Conservation (phyloP, 2,797 vertebrate species). For the Aeoliscus strigatus region DNA sequence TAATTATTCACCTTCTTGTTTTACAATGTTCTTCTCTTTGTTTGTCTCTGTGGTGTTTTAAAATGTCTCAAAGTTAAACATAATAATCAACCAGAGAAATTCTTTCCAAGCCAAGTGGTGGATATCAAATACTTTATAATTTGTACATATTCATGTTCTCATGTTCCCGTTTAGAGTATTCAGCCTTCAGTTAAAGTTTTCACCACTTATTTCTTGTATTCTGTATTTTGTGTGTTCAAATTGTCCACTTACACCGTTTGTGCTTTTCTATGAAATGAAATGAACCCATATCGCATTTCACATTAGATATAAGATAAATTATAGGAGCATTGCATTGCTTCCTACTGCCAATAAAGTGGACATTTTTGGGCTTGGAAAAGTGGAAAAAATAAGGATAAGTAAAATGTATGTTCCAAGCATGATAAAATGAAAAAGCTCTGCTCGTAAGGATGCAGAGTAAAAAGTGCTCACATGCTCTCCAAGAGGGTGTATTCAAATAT, state of each 20-base stretch:
- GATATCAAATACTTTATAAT: no score
- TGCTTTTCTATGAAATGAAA: no score
- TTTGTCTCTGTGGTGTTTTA: background rate
- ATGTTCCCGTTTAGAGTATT: no score
- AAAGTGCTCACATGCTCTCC: background rate
- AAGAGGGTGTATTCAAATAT: slow-evolving; percentile 12
- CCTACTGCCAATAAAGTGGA: background rate
- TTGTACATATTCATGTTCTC: no score
- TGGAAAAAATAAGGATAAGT: slow-evolving; percentile 1
- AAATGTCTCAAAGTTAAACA: background rate
- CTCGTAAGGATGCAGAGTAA: background rate
- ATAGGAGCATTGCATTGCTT: slow-evolving; percentile 16
- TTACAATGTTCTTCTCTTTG: background rate
- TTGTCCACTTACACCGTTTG: no score
- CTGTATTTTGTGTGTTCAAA: no score
- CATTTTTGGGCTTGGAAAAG: background rate
- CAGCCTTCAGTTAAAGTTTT: no score
- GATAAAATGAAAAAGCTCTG: background rate
- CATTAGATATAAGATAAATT: background rate
- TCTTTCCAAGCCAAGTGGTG: no score
- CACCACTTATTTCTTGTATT: no score
- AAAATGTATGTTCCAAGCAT: slow-evolving; percentile 1
- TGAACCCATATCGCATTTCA: no score
- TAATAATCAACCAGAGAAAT: no score
- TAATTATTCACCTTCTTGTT: background rate